A percentile compares a stretch with the other conserved stretches of the same genome.
These are phyloP conservation scores for Zele albiditarsus DNA, from an alignment of 2,888 invertebrate genomes.

Conservation along the genomic window DNA sequence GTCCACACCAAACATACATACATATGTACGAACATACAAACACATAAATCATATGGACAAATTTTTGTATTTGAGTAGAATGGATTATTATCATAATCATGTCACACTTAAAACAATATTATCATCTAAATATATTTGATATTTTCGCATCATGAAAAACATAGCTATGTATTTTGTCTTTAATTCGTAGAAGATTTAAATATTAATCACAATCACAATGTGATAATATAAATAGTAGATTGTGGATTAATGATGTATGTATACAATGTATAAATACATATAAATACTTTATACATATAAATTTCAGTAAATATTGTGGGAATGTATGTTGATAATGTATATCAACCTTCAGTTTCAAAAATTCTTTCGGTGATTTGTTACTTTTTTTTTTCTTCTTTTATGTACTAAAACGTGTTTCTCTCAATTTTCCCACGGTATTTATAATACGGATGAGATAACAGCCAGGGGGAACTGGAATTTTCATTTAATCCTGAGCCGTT, in stretches of 20 bases:
- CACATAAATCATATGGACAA: slow-evolving; percentile 1
- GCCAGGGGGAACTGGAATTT: neutral
- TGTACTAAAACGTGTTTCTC: neutral
- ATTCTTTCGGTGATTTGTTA: neutral
- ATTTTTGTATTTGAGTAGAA: neutral
- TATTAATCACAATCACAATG: neutral
- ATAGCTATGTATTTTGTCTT: too few species aligned
- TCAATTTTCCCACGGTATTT: neutral
- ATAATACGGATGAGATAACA: neutral
- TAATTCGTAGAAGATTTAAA: too few species aligned
- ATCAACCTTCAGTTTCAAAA: neutral
- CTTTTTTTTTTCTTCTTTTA: too few species aligned
- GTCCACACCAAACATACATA: slow-evolving; percentile 10
- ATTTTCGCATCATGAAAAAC: too few species aligned
- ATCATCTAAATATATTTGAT: too few species aligned
- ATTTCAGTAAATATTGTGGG: neutral
- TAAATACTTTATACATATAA: neutral
- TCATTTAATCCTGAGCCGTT: neutral
- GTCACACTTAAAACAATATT: too few species aligned
- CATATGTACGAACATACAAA: neutral
- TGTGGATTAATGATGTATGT: neutral
- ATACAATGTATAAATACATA: too few species aligned
- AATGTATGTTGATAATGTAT: neutral
- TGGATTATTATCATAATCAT: too few species aligned
- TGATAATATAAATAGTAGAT: neutral